Conservation (phyloP, 2,797 vertebrate species). For the Pipistrellus pygmaeus region DNA sequence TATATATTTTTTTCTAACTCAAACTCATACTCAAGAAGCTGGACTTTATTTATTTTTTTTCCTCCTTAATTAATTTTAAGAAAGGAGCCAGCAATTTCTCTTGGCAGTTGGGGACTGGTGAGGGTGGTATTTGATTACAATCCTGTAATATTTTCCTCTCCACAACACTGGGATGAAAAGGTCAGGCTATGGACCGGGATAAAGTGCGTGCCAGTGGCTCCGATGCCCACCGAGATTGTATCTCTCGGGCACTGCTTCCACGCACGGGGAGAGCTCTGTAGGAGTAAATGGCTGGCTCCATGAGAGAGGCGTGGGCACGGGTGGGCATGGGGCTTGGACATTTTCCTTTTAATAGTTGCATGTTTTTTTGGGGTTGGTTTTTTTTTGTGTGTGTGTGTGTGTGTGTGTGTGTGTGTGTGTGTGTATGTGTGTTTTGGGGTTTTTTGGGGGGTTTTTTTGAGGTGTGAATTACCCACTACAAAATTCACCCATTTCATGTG, state of each 20-base stretch:
- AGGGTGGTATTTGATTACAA: slow-evolving; percentile 33
- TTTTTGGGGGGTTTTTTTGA: not conserved
- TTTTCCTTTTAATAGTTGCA: not conserved
- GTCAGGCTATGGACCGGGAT: not conserved
- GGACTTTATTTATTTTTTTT: not conserved
- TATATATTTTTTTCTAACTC: not conserved
- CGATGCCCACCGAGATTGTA: not conserved
- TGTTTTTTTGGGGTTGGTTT: too few species aligned
- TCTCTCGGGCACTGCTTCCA: too few species aligned
- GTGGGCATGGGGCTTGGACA: not conserved
- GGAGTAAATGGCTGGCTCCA: too few species aligned
- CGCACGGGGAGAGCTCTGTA: too few species aligned
- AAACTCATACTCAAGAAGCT: slow-evolving; percentile 18
- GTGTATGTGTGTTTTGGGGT: too few species aligned
- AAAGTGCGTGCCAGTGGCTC: not conserved
- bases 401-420: too few species aligned
- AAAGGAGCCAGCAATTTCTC: slow-evolving; percentile 17
- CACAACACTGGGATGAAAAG: not conserved
- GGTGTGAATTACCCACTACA: not conserved
- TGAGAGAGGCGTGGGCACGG: not conserved
- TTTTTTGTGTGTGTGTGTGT: too few species aligned
- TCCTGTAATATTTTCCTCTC: not conserved
- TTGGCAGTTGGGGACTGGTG: not conserved
- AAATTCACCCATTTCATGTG: slow-evolving; percentile 23
- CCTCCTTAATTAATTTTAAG: slow-evolving; percentile 56